Base-by-base conservation (phyloP, 2,888 invertebrate genomes). In the Hoplodrina blanda region DNA sequence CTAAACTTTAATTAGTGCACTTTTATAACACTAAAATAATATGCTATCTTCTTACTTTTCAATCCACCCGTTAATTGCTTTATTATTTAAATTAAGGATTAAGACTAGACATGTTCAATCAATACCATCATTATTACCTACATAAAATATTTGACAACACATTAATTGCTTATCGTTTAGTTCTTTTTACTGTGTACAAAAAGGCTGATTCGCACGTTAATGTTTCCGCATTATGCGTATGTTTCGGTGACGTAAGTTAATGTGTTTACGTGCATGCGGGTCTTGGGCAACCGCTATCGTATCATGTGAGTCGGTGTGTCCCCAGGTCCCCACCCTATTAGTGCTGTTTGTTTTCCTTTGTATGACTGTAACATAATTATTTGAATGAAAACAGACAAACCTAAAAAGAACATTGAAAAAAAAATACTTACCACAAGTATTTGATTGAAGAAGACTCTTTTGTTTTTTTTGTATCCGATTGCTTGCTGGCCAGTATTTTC, bases 141-240 rank as follows among this genome's bases (percentile, higher is more conserved):
- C 13, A 25, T 17, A 57, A 68, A 60, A 56, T 63, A 17, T 54
- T 62, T 59, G 52, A 66, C 55, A 56, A 19, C 17, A 56, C 1
- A 81, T 67, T 71, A 52, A 77, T 62, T 19, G 49, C 60, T 54
- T 19, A 65, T 68, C 74, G 62, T 77, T 76, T 73, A 84, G 78
- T 78, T 63, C 62, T 76, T 76, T 78, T 79, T 72, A 79, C 78
- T 80, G 78, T 76, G 78, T 82, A 82, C 78, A 78, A 76, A 83
- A 82, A 85, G 69, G 77, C 78, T 73, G 76, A 81, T 84, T 87
- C 73, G 82, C 85, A 84, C 82, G 79, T 65, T 74, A 81, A 83
- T 81, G 79, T 87, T 91, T 91, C 91, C 91, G 90, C 83, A 84
- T 82, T 76, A 83, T 85, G 85, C 87, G 87, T 85, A 73, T 74